Evolutionary conservation across 2,113 vertebrate genomes (phyloP).

Genomic region (Pyrgilauda ruficollis): DNA sequence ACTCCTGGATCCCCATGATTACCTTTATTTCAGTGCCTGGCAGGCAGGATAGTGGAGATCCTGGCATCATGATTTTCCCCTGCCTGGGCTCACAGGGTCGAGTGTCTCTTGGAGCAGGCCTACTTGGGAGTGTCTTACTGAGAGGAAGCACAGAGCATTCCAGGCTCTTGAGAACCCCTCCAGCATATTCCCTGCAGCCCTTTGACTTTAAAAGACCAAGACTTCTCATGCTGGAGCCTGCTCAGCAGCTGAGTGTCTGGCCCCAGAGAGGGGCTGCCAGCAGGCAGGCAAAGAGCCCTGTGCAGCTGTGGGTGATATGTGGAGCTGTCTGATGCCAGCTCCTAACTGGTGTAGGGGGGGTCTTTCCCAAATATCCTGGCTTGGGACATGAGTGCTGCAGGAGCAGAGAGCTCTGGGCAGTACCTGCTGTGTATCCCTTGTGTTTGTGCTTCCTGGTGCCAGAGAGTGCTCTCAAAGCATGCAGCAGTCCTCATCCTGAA

Average conservation of each 20-base stretch:
- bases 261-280: not conserved
- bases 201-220: not conserved
- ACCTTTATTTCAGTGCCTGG: not conserved
- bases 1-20: not conserved
- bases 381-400: not conserved
- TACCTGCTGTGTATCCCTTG: not conserved
- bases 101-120: not conserved
- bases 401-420: not conserved
- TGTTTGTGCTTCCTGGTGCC: not conserved
- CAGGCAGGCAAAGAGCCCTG: not conserved
- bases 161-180: not conserved
- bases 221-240: not conserved
- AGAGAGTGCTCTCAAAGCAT: not conserved
- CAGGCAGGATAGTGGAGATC: not conserved
- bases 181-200: not conserved
- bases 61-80: not conserved
- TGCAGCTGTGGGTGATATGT: not conserved
- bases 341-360: not conserved
- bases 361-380: not conserved
- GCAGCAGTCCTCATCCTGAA: not conserved
- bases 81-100: not conserved
- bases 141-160: not conserved
- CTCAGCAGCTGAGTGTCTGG: not conserved
- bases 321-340: not conserved
- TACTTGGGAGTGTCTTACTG: not conserved